Percentiles rank a stretch among this genome's conserved stretches.
Evolutionary conservation across 1,140 invertebrate genomes (phyloP).

Genomic region (Eupristina koningsbergeri): DNA sequence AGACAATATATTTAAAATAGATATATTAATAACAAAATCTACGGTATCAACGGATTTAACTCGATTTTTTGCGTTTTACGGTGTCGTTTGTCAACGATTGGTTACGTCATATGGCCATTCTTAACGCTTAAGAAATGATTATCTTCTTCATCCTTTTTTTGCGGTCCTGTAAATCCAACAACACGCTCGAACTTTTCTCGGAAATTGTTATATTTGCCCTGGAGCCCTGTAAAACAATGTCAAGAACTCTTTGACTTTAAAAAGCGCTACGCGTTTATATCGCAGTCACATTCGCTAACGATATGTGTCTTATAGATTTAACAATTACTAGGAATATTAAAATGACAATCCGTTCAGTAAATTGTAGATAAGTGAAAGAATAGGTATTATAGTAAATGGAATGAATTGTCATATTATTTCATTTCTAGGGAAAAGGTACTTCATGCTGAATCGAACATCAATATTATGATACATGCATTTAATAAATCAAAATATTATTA

Average conservation of each 20-base stretch:
- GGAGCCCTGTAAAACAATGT: conserved; percentile 35
- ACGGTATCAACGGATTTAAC: not conserved
- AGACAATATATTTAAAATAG: conserved; percentile 4
- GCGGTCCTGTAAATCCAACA: not conserved
- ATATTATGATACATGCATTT: no score
- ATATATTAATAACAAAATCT: conserved; percentile 42
- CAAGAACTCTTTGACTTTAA: not conserved
- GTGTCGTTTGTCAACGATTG: not conserved
- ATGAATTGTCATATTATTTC: no score
- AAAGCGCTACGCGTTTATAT: not conserved
- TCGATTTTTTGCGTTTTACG: conserved; percentile 13
- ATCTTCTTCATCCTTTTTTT: no score
- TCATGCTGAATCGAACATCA: no score
- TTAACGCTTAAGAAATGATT: not conserved
- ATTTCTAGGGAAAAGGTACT: no score
- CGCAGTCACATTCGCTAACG: not conserved
- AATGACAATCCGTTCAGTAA: no score
- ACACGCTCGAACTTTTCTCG: conserved; percentile 23
- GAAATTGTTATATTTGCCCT: not conserved
- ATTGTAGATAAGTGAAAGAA: no score
- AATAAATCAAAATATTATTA: no score
- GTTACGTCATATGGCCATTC: not conserved
- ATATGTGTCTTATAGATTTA: not conserved
- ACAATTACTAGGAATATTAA: no score
- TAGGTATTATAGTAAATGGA: no score